phyloP scores from a whole-genome alignment of 2,797 vertebrate genomes.

The Clarias laeviceps region DNA sequence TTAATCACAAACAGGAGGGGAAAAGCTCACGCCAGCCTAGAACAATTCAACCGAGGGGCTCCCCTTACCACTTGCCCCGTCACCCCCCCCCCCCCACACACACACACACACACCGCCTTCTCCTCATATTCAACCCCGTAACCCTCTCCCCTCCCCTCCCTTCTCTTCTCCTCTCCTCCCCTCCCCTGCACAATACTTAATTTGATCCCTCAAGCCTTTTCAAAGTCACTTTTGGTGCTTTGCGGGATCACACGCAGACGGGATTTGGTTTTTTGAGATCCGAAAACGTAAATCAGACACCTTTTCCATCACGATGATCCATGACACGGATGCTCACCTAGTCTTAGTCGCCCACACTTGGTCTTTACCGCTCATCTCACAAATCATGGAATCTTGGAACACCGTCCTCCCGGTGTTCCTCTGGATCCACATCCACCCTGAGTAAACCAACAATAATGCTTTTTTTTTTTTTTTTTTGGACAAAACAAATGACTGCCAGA shows the following conservation, averaged over 20 bases:
- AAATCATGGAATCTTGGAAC: too few relatives aligned
- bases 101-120: not conserved
- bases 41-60: conserved; percentile 61
- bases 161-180: conserved; percentile 48
- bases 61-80: conserved; percentile 38
- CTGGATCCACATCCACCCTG: not conserved
- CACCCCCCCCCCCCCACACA: not conserved
- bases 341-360: too few relatives aligned
- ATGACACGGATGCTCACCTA: not conserved
- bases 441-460: not conserved
- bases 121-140: conserved; percentile 43
- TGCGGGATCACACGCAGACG: conserved; percentile 33
- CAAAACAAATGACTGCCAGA: conserved; percentile 17
- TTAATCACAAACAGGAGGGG: conserved; percentile 82
- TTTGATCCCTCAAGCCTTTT: conserved; percentile 68
- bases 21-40: conserved; percentile 71
- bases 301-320: not conserved
- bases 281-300: not conserved
- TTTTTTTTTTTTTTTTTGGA: too few relatives aligned
- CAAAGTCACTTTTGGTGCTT: conserved; percentile 67
- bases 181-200: conserved; percentile 64
- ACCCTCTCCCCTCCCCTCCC: conserved; percentile 52
- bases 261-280: conserved; percentile 41
- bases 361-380: too few relatives aligned
- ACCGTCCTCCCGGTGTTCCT: not conserved